A percentile compares a stretch with the other conserved stretches of the same genome.
Conservation (phyloP, 2,797 vertebrate species). For the Stomatorhinus walkeri region DNA sequence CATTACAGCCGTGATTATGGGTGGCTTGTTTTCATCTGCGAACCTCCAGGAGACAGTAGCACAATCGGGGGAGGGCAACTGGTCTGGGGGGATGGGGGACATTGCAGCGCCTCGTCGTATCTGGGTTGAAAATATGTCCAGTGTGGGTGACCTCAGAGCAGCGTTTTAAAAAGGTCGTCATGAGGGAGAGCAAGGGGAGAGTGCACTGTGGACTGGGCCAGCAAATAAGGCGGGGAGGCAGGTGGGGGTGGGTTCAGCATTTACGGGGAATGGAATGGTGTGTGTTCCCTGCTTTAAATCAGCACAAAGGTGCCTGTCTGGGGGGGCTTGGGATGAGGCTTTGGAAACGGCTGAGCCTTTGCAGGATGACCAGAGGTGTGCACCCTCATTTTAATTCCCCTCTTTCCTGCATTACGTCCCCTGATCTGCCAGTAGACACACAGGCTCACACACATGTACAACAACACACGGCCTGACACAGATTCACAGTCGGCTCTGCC, state of each 20-base stretch:
- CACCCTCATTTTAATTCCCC: background rate
- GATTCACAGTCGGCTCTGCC: background rate
- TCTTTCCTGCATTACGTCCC: background rate
- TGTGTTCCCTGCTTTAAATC: background rate
- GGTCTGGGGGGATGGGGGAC: background rate
- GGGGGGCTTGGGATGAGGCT: background rate
- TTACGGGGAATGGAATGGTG: background rate
- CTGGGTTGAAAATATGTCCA: background rate
- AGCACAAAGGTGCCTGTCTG: background rate
- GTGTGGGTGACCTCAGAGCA: background rate
- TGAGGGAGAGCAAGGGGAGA: background rate
- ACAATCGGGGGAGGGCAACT: background rate
- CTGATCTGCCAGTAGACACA: background rate
- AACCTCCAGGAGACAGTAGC: background rate
- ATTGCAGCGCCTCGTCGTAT: background rate
- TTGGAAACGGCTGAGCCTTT: background rate
- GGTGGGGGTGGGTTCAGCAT: background rate
- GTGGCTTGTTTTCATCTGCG: conserved; percentile 10
- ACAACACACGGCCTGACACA: background rate
- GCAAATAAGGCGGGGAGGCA: background rate
- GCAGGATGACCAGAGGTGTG: background rate
- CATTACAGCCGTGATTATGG: conserved; percentile 31
- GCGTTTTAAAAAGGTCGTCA: background rate
- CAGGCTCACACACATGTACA: background rate
- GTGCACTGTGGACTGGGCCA: background rate